Percentiles rank a stretch among this genome's conserved stretches.
Conservation (phyloP, 2,797 vertebrate genomes). For the Cuniculus paca region DNA sequence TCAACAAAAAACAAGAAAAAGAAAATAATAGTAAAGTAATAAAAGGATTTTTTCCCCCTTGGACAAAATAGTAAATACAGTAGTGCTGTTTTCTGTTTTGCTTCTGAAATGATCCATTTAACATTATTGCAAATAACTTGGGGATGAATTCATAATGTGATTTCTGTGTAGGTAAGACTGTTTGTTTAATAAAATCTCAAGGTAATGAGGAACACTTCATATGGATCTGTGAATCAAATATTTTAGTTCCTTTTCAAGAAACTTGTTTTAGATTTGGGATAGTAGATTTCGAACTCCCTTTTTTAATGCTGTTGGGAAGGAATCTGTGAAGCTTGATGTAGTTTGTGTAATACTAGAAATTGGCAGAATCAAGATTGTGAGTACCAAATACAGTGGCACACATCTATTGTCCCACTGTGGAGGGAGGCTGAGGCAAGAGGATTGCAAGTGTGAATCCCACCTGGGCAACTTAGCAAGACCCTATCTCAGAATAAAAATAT, state of each 20-base stretch:
- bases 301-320: neutral
- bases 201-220: conserved; percentile 14
- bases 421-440: neutral
- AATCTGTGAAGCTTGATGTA: conserved; percentile 1
- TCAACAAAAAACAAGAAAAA: neutral
- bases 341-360: conserved; percentile 1
- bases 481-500: neutral
- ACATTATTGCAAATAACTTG: conserved; percentile 56
- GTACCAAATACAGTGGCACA: neutral
- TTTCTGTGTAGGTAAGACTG: conserved; percentile 44
- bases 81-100: conserved; percentile 64
- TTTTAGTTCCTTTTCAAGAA: conserved; percentile 15
- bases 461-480: neutral
- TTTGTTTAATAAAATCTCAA: conserved; percentile 63
- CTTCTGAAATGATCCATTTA: conserved; percentile 68
- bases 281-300: neutral
- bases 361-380: neutral
- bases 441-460: neutral
- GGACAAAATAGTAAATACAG: conserved; percentile 58
- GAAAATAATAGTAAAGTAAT: conserved; percentile 54
- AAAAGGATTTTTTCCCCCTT: conserved; percentile 36
- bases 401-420: neutral
- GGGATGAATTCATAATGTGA: conserved; percentile 37
- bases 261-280: conserved; percentile 43
- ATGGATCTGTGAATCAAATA: conserved; percentile 35